Percentiles rank a stretch among this genome's conserved stretches.
Conservation (phyloP, 2,113 vertebrate genomes). For the Colinus virginianus region DNA sequence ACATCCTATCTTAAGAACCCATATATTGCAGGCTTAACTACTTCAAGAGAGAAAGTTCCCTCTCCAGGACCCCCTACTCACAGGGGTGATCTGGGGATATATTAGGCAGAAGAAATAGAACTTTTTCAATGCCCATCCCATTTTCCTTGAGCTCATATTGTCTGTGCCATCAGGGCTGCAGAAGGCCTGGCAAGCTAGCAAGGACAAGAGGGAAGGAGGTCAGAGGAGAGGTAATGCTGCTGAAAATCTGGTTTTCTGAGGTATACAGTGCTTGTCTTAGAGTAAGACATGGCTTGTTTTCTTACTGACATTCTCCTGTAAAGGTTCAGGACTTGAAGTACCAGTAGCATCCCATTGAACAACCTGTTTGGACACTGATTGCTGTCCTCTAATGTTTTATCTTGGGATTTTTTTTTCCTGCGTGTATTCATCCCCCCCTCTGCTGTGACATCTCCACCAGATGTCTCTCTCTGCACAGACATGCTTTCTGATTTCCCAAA, state of each 20-base stretch:
- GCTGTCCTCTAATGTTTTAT: background rate
- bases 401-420: background rate
- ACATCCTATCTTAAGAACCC: background rate
- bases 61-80: background rate
- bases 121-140: fast-evolving
- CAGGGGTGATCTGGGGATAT: background rate
- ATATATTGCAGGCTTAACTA: fast-evolving
- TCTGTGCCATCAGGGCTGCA: background rate
- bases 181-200: background rate
- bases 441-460: conserved; percentile 59
- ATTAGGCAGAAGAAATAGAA: background rate
- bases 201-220: background rate
- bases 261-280: background rate
- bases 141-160: background rate
- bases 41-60: background rate
- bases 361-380: background rate
- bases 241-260: background rate
- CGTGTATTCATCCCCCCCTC: background rate
- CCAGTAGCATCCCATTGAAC: background rate
- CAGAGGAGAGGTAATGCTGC: background rate
- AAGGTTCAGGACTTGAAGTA: background rate
- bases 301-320: background rate
- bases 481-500: background rate
- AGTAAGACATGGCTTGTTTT: background rate
- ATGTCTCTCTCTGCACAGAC: conserved; percentile 38